These are phyloP conservation scores for Pemphigus obesinymphae DNA, from an alignment of 1,140 invertebrate genomes.

Conservation along the genomic window DNA sequence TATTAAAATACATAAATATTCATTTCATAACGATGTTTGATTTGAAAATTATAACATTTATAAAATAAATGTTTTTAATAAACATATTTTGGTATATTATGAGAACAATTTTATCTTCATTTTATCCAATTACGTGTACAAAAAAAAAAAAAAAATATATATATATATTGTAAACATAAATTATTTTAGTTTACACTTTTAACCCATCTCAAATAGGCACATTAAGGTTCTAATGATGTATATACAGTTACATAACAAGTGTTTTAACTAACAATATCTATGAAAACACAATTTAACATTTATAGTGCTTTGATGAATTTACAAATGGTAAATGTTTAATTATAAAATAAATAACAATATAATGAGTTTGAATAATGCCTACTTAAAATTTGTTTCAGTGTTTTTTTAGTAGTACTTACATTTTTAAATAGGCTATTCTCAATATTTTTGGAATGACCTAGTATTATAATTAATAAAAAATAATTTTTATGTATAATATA, in stretches of 20 bases:
- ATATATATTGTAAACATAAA: background rate
- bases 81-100: too few relatives aligned
- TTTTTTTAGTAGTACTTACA: background rate
- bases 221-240: background rate
- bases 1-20: background rate
- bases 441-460: slow-evolving; percentile 1
- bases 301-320: background rate
- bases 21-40: background rate
- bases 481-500: background rate
- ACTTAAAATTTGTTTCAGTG: background rate
- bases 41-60: background rate
- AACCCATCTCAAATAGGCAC: background rate
- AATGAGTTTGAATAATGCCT: background rate
- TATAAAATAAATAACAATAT: slow-evolving; percentile 29
- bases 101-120: background rate
- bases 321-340: background rate
- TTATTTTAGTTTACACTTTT: background rate
- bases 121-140: background rate
- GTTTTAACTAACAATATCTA: background rate
- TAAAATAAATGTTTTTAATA: background rate
- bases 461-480: background rate
- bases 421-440: background rate
- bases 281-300: background rate
- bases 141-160: too few relatives aligned
- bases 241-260: background rate